Percentiles rank a stretch among this genome's conserved stretches.
These are phyloP conservation scores for Oncorhynchus keta DNA, from an alignment of 2,113 vertebrate species.

Conservation along the genomic window DNA sequence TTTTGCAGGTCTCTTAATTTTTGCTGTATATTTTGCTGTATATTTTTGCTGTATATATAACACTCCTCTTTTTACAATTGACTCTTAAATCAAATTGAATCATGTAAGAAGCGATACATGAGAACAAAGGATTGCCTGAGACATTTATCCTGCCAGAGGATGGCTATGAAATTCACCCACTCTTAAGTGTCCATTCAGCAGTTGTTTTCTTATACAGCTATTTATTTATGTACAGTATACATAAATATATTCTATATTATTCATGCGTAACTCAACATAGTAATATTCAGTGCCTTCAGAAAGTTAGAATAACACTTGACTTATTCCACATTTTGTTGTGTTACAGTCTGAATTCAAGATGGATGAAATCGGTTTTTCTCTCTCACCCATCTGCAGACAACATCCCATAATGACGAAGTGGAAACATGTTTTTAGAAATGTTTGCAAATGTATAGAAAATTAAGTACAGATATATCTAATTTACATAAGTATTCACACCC, in stretches of 20 bases:
- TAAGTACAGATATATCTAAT: too few species aligned
- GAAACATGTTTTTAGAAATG: too few species aligned
- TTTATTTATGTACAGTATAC: neutral
- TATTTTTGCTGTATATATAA: neutral
- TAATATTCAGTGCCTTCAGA: neutral
- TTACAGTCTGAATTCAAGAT: too few species aligned
- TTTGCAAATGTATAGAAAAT: too few species aligned
- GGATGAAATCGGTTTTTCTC: too few species aligned
- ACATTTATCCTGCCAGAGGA: conserved; percentile 7
- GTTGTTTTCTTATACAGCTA: neutral
- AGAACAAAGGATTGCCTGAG: conserved; percentile 22
- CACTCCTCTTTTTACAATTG: conserved; percentile 26
- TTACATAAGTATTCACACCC: too few species aligned
- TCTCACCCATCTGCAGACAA: too few species aligned
- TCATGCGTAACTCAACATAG: neutral
- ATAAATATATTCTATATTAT: neutral
- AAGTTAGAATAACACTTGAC: too few species aligned
- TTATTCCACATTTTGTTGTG: too few species aligned
- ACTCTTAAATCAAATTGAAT: conserved; percentile 29
- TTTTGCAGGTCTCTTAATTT: too few species aligned
- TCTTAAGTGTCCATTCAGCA: neutral
- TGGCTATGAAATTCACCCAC: neutral
- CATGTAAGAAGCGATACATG: conserved; percentile 14
- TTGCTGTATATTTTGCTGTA: neutral
- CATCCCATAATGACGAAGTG: too few species aligned